A percentile compares a stretch with the other conserved stretches of the same genome.
phyloP scores from a whole-genome alignment of 2,888 invertebrate genomes.

The Platerodrilus igneus region DNA sequence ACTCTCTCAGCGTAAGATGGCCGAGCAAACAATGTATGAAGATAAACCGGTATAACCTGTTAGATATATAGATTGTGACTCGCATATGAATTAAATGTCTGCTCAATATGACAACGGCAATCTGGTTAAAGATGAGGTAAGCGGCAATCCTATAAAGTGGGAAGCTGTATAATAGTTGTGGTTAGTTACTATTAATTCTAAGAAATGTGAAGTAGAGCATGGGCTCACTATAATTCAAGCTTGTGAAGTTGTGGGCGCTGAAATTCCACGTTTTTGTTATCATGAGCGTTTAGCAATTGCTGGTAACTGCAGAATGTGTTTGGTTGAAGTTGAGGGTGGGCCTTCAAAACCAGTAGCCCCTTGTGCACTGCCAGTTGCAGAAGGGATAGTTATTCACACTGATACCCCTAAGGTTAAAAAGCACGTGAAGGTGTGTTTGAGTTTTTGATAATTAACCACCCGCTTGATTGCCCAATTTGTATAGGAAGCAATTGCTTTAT shows the following conservation, averaged over 20 bases:
- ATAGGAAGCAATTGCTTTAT: no score
- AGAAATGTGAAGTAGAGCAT: slow-evolving; percentile 9
- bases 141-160: slow-evolving; percentile 11
- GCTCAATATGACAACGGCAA: slow-evolving; percentile 9
- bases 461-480: no score
- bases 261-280: slow-evolving; percentile 58
- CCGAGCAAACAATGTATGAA: no score
- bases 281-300: slow-evolving; percentile 57
- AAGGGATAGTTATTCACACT: slow-evolving; percentile 23
- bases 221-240: slow-evolving; percentile 41
- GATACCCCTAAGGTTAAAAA: slow-evolving; percentile 17
- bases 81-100: no score
- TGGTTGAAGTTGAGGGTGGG: slow-evolving; percentile 54
- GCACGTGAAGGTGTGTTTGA: slow-evolving; percentile 27
- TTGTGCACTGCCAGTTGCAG: slow-evolving; percentile 27
- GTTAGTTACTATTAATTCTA: slow-evolving; percentile 13
- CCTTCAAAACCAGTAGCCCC: slow-evolving; percentile 19
- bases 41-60: no score
- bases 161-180: slow-evolving; percentile 9
- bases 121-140: slow-evolving; percentile 11
- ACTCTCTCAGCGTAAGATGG: no score
- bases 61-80: no score
- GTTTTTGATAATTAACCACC: no score
- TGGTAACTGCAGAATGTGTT: slow-evolving; percentile 58
- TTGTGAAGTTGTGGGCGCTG: slow-evolving; percentile 52